Conservation (phyloP, 2,113 vertebrate species). For the Cheirogaleus medius region DNA sequence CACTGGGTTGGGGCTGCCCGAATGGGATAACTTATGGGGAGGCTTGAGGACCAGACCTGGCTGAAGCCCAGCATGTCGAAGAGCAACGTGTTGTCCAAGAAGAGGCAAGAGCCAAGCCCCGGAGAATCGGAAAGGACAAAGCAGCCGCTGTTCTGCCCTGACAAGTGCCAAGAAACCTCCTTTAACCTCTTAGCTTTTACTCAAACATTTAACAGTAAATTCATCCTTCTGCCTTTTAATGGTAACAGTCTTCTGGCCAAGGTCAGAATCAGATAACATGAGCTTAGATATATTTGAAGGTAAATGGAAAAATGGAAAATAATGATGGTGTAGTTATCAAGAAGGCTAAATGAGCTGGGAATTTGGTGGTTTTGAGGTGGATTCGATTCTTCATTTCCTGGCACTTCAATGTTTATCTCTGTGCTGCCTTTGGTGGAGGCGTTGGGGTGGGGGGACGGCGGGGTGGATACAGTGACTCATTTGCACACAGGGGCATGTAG, state of each 20-base stretch:
- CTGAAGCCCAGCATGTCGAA: constrained; percentile 64
- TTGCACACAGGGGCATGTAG: constrained; percentile 41
- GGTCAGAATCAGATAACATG: background rate
- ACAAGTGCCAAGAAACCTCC: constrained; percentile 54
- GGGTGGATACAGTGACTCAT: constrained; percentile 69
- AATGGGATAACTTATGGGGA: background rate
- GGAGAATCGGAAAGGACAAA: constrained; percentile 76
- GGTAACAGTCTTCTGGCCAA: background rate
- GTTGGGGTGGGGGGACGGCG: background rate
- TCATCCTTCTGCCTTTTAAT: constrained; percentile 13
- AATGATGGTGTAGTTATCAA: background rate
- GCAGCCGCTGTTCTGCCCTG: constrained; percentile 69
- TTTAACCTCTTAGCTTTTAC: constrained; percentile 70
- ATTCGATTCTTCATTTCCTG: constrained; percentile 59
- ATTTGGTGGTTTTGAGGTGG: background rate
- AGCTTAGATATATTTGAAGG: constrained; percentile 60
- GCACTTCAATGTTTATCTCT: constrained; percentile 55
- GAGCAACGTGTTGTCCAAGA: constrained; percentile 75
- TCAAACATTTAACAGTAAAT: constrained; percentile 58
- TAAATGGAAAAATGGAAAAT: constrained; percentile 61
- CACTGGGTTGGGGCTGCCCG: background rate
- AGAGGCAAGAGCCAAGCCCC: constrained; percentile 60
- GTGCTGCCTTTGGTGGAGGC: constrained; percentile 24
- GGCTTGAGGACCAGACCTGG: constrained; percentile 63
- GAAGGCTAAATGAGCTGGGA: background rate